Evolutionary conservation across 2,888 invertebrate genomes (phyloP), one percentile per base, ranked within the genome.

Genomic region (Escarpia spicata): DNA sequence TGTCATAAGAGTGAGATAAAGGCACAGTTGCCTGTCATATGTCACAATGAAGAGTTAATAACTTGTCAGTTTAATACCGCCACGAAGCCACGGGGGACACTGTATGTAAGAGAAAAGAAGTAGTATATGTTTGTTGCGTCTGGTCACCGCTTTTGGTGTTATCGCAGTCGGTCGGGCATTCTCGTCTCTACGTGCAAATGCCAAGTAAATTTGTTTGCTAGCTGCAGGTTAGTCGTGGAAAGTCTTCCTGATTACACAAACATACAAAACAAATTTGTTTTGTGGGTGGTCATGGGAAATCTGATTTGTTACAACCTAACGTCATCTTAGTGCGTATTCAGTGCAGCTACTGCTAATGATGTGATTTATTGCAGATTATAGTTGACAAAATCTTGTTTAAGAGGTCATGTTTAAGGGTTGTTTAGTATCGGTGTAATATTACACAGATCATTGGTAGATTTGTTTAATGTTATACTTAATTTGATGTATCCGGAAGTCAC

Each of bases 391-490:
- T n/a, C 19, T 75, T 75, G 75, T 75, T 75, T 75, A 26, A 75
- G 91, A 43, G 43, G 91, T 37, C 91, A 37, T 8, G 44, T 43
- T 37, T 43, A 90, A 37, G 90, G 12, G 43, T 91, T 91, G 43
- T 31, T 91, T 37, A 91, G 91, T 44, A 43, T 43, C 26, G 19
- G 3, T 31, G 91, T 43, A 26, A 91, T 3, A 26, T 43, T 91
- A 19, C 15, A 15, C n/a, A 91, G 91, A 91, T 19, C 44, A 91
- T 43, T 91, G 91, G n/a, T 91, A 91, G 44, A 91, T 91, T 43
- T 91, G 8, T 37, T 26, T 3, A 43, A 44, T 26, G 1, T 6
- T 37, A 3, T 19, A 75, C 26, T 75, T 75, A 75, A 75, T 75
- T 75, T 75, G 15, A 75, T 75, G n/a, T 26, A 91, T 15, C 15